Base-by-base conservation (phyloP, 2,113 vertebrate species). In the Colinus virginianus region DNA sequence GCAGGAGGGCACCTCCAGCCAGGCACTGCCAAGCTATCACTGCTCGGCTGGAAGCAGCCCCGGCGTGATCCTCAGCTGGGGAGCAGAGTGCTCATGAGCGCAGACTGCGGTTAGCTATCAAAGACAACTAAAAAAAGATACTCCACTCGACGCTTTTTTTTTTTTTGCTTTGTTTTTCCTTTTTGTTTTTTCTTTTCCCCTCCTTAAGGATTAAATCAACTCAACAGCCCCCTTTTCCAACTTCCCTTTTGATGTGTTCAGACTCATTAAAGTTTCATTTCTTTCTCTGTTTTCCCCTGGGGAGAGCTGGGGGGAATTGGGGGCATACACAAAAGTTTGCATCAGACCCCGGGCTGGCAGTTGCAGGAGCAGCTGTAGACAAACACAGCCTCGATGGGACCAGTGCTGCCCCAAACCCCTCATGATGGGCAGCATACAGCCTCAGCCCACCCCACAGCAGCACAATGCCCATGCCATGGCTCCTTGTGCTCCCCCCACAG, bases 221-320 rank as follows among this genome's bases (percentile, higher is more conserved):
- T 89, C 88, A 90, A 94, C 93, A 84, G 85, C 77, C 94, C 94
- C 80, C 90, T 95, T 94, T 94, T 91, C 93, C 88, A 86, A 90
- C 90, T 94, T 97, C 80, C 89, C 87, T 93, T 97, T 94, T 96
- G 91, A 95, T 92, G 92, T 84, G 78, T 55, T 94, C 91, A 87
- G 89, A 67, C 70, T 96, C 85, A 94, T 95, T 93, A 93, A 94
- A 94, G 87, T 94, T 95, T 95, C 91, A 84, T 94, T 96, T 94
- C 93, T 95, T 86, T 95, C 93, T 93, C 74, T 49, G 38, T 71
- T 86, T 90, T 63, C 78, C 87, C 91, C 15, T 30, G 30, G 38
- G 38, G 30, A 72, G 26, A 38, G 22, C 16, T 26, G 78, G 74
- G 90, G 71, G 89, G 82, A 90, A 91, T 69, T 81, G 84, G 68